Evolutionary conservation across 2,113 vertebrate genomes (phyloP).

Genomic region (Pterocles gutturalis): DNA sequence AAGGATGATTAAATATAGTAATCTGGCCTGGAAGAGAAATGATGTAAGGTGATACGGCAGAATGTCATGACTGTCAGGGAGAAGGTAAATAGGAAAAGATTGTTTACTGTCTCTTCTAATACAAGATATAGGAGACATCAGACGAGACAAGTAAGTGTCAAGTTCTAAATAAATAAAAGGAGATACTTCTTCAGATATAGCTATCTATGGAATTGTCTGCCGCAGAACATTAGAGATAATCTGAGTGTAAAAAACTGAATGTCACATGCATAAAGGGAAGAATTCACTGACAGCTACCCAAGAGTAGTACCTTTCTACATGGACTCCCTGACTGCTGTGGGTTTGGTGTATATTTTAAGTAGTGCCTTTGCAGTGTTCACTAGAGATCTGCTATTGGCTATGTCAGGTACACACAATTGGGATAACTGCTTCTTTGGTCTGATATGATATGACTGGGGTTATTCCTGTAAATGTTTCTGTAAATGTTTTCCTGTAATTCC

Average conservation of each 20-base stretch:
- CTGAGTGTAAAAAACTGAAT: not conserved
- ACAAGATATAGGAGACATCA: not conserved
- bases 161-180: not conserved
- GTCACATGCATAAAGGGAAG: not conserved
- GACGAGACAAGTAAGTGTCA: not conserved
- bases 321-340: not conserved
- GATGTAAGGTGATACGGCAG: not conserved
- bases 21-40: constrained; percentile 8
- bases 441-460: not conserved
- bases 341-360: not conserved
- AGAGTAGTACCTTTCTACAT: not conserved
- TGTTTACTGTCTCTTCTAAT: constrained; percentile 5
- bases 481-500: not conserved
- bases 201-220: not conserved
- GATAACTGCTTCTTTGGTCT: not conserved
- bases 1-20: not conserved
- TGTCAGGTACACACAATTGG: not conserved
- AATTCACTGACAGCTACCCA: not conserved
- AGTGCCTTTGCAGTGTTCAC: not conserved
- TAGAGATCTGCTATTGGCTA: not conserved
- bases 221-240: not conserved
- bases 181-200: not conserved
- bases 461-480: not conserved
- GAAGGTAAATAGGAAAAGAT: not conserved
- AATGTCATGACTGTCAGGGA: constrained; percentile 14